These are phyloP conservation scores for Agrochola lychnidis DNA, from an alignment of 2,888 invertebrate species.

Conservation along the genomic window DNA sequence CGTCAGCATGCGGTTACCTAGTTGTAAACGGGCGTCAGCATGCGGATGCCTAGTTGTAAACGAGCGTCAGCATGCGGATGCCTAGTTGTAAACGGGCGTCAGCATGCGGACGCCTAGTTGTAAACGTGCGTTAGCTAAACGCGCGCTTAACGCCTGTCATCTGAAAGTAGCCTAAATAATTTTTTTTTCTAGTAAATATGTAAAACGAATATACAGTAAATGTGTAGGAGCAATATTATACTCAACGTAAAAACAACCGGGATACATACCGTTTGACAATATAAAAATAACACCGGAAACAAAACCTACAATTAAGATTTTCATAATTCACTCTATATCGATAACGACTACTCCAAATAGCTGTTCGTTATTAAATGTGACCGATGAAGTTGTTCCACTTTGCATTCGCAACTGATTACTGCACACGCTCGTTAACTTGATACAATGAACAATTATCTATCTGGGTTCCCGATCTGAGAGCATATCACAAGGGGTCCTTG, in stretches of 20 bases:
- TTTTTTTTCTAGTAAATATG: not conserved
- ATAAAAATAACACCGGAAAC: constrained; percentile 14
- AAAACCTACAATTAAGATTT: constrained; percentile 32
- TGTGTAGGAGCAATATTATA: not conserved
- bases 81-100: too few species aligned
- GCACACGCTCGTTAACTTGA: constrained; percentile 46
- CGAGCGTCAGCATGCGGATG: too few species aligned
- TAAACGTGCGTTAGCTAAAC: too few species aligned
- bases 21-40: not conserved
- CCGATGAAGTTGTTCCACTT: not conserved
- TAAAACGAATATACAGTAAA: not conserved
- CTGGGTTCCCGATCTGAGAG: not conserved
- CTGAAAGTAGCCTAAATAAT: too few species aligned
- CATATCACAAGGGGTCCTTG: constrained; percentile 21
- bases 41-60: not conserved
- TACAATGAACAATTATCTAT: constrained; percentile 45
- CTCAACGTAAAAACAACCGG: not conserved
- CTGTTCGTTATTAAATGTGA: constrained; percentile 15
- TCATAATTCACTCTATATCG: constrained; percentile 34
- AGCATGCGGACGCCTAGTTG: too few species aligned
- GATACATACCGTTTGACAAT: constrained; percentile 38
- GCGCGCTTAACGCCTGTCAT: too few species aligned
- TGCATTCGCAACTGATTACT: constrained; percentile 27
- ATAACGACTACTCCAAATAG: not conserved
- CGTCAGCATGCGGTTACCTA: not conserved